Evolutionary conservation across 2,113 vertebrate species (phyloP).

Genomic region (Holacanthus passer): DNA sequence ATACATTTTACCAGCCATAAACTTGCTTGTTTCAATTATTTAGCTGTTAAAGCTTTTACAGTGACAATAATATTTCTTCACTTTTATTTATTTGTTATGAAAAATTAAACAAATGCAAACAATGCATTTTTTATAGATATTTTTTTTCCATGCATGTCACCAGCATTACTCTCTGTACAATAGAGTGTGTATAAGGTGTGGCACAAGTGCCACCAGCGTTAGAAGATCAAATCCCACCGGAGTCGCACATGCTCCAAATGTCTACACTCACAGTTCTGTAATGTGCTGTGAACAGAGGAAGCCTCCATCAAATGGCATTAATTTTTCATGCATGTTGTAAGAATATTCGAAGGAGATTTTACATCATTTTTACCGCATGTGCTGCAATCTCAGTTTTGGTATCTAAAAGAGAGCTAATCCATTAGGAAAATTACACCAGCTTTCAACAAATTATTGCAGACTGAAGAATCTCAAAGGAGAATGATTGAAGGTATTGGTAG

Average conservation of each 20-base stretch:
- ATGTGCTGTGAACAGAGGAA: not conserved
- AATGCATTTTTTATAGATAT: not conserved
- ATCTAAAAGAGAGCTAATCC: not conserved
- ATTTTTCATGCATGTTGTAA: slow-evolving; percentile 14
- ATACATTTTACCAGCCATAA: not conserved
- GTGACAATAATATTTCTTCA: not conserved
- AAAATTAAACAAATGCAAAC: slow-evolving; percentile 3
- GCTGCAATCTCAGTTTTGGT: not conserved
- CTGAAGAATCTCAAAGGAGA: not conserved
- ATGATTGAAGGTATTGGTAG: not conserved
- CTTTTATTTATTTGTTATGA: not conserved
- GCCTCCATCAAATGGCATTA: slow-evolving; percentile 3
- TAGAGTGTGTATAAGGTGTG: not conserved
- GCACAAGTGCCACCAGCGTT: not conserved
- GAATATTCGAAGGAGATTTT: slow-evolving; percentile 24
- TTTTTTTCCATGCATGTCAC: slow-evolving; percentile 1
- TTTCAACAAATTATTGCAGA: not conserved
- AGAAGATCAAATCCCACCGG: not conserved
- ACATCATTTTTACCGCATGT: not conserved
- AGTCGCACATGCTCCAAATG: not conserved
- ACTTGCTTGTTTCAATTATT: slow-evolving; percentile 16
- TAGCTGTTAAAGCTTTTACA: not conserved
- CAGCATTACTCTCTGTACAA: not conserved
- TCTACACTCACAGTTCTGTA: not conserved
- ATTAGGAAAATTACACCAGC: not conserved